A percentile compares a stretch with the other conserved stretches of the same genome.
These are phyloP conservation scores for Danaus melanippus DNA, from an alignment of 1,140 invertebrate genomes.

Conservation along the genomic window DNA sequence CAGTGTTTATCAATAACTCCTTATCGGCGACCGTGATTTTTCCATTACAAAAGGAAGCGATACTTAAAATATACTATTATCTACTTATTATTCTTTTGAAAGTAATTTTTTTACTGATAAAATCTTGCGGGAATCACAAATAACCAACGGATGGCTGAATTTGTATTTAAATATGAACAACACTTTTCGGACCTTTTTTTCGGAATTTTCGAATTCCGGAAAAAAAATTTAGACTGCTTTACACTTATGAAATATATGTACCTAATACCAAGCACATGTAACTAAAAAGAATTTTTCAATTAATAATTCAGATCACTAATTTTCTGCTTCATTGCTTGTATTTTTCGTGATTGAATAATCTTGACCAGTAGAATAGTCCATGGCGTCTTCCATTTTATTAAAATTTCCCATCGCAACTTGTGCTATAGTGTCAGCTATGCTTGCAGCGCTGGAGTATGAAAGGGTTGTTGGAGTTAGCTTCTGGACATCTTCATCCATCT, in stretches of 20 bases:
- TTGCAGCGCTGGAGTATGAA: slow-evolving; percentile 53
- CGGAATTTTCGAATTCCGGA: too few relatives aligned
- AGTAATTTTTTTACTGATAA: too few relatives aligned
- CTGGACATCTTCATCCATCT: slow-evolving; percentile 58
- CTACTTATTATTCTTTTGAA: too few relatives aligned
- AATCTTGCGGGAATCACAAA: too few relatives aligned
- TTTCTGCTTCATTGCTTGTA: slow-evolving; percentile 43
- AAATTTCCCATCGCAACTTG: slow-evolving; percentile 63
- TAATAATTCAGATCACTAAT: slow-evolving; percentile 17
- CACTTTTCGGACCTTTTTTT: too few relatives aligned
- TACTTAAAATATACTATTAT: slow-evolving; percentile 5
- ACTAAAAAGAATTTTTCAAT: too few relatives aligned
- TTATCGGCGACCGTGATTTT: slow-evolving; percentile 43
- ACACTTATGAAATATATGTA: too few relatives aligned
- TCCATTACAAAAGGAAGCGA: slow-evolving; percentile 26
- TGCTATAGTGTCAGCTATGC: slow-evolving; percentile 58
- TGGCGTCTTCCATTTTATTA: slow-evolving; percentile 50
- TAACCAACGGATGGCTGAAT: too few relatives aligned
- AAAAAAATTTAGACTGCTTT: too few relatives aligned
- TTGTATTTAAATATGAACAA: too few relatives aligned
- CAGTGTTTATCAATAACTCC: slow-evolving; percentile 34
- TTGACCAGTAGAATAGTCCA: slow-evolving; percentile 58
- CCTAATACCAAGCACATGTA: too few relatives aligned
- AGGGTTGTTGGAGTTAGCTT: slow-evolving; percentile 48
- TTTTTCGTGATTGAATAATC: slow-evolving; percentile 46